Evolutionary conservation across 2,888 invertebrate species (phyloP).

Genomic region (Chrysina gloriosa): DNA sequence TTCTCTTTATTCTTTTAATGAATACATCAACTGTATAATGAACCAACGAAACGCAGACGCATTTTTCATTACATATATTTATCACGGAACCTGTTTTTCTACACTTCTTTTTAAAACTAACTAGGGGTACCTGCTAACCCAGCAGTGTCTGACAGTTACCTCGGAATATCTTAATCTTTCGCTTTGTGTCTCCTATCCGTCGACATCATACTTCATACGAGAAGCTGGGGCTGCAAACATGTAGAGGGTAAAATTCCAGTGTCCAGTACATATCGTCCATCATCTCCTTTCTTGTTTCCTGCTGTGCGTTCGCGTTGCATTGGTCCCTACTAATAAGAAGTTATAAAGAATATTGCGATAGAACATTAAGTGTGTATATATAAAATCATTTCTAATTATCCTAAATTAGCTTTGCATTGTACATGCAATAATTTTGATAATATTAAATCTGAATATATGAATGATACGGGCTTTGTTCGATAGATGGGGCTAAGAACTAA

Average conservation of each 20-base stretch:
- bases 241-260: slow-evolving; percentile 63
- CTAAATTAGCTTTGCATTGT: no score
- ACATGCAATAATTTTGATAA: no score
- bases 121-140: slow-evolving; percentile 9
- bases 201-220: slow-evolving; percentile 51
- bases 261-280: slow-evolving; percentile 66
- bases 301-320: slow-evolving; percentile 47
- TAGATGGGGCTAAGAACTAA: slow-evolving; percentile 6
- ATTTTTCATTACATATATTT: slow-evolving; percentile 49
- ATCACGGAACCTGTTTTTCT: slow-evolving; percentile 49
- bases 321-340: slow-evolving; percentile 27
- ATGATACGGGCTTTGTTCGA: background rate
- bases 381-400: background rate
- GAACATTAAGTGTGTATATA: slow-evolving; percentile 6
- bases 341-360: background rate
- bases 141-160: slow-evolving; percentile 42
- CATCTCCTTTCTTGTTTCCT: slow-evolving; percentile 47
- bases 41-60: slow-evolving; percentile 43
- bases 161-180: slow-evolving; percentile 50
- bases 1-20: background rate
- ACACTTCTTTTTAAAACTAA: slow-evolving; percentile 18
- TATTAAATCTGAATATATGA: no score
- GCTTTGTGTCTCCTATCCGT: slow-evolving; percentile 51
- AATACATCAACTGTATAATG: slow-evolving; percentile 2
- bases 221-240: slow-evolving; percentile 52